These are phyloP conservation scores for Ectobius pallidus DNA, from an alignment of 2,888 invertebrate species.

Conservation along the genomic window DNA sequence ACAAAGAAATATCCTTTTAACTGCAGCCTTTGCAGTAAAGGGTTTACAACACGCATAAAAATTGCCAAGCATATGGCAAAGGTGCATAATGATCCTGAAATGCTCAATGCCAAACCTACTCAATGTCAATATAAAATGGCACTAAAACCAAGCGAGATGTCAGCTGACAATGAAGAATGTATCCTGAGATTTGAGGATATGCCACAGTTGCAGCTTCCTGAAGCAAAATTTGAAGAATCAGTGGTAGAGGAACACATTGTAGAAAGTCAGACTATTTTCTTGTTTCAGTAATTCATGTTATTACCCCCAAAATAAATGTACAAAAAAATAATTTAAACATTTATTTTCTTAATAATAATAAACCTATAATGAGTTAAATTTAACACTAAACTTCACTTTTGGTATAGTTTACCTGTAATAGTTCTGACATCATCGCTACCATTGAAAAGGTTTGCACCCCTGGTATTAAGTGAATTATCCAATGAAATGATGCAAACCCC, in stretches of 20 bases:
- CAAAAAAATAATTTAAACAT: too few species aligned
- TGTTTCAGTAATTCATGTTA: conserved; percentile 7
- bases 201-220: neutral
- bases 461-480: too few species aligned
- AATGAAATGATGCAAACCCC: too few species aligned
- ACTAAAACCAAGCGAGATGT: conserved; percentile 37
- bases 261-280: conserved; percentile 16
- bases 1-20: conserved; percentile 44
- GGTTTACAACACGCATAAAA: conserved; percentile 45
- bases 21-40: conserved; percentile 44
- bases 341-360: too few species aligned
- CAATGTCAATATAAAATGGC: conserved; percentile 44
- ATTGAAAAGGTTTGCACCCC: too few species aligned
- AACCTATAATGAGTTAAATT: too few species aligned
- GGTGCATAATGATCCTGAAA: conserved; percentile 41
- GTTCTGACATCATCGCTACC: too few species aligned
- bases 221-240: conserved; percentile 14
- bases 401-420: too few species aligned
- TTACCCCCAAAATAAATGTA: too few species aligned
- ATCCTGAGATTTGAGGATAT: neutral
- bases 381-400: too few species aligned
- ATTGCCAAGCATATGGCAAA: conserved; percentile 42
- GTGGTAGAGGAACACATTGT: conserved; percentile 22
- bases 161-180: neutral
- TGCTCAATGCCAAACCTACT: conserved; percentile 36